Conservation (phyloP, 2,113 vertebrate genomes). For the Chlorocebus sabaeus region DNA sequence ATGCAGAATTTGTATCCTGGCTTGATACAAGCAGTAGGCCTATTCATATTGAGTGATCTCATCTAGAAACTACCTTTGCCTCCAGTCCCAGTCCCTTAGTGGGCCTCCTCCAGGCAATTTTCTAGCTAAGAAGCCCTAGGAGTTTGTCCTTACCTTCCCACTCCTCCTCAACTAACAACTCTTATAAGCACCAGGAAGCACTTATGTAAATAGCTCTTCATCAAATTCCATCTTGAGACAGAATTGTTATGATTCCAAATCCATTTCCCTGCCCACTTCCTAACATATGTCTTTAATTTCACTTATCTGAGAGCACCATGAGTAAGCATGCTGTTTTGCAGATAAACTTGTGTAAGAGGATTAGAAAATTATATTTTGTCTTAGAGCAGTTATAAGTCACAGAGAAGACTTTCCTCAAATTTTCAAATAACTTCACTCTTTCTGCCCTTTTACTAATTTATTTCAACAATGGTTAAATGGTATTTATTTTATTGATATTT, state of each 20-base stretch:
- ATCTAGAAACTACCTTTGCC: not conserved
- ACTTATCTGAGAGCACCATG: conserved; percentile 64
- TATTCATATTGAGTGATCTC: not conserved
- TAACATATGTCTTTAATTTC: conserved; percentile 74
- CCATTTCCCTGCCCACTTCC: conserved; percentile 64
- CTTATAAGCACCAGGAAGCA: conserved; percentile 54
- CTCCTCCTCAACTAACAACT: conserved; percentile 5
- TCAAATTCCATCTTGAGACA: conserved; percentile 58
- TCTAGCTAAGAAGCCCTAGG: not conserved
- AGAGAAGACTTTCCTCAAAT: not conserved
- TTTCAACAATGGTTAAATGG: not conserved
- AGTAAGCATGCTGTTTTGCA: conserved; percentile 68
- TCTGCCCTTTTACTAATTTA: conserved; percentile 1
- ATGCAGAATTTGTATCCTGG: not conserved
- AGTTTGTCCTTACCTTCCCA: conserved; percentile 25
- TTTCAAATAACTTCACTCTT: conserved; percentile 41
- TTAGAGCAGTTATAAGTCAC: conserved; percentile 60
- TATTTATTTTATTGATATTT: conserved; percentile 4
- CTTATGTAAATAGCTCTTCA: conserved; percentile 61
- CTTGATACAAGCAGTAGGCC: conserved; percentile 13
- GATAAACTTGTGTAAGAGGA: conserved; percentile 62
- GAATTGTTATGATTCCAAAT: conserved; percentile 67
- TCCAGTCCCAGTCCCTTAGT: not conserved
- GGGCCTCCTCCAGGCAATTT: not conserved
- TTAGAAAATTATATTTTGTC: conserved; percentile 67